Percentiles rank a stretch among this genome's conserved stretches.
Conservation (phyloP, 2,797 vertebrate genomes). For the Linurgus olivaceus region DNA sequence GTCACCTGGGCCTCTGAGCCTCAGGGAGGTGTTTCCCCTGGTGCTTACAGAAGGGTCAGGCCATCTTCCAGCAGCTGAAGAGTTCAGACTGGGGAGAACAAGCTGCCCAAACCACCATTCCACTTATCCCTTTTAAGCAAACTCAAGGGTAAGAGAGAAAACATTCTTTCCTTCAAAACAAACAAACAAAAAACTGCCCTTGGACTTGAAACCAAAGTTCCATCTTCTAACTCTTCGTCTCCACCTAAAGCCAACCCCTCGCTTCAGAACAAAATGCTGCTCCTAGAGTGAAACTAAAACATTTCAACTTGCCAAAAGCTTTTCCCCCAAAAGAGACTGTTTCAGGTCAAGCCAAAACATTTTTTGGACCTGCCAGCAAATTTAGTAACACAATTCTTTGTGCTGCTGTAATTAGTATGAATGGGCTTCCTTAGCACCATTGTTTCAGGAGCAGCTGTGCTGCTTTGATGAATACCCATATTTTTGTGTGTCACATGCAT, state of each 20-base stretch:
- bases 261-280: neutral
- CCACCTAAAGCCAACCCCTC: neutral
- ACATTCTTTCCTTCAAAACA: neutral
- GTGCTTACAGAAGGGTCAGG: neutral
- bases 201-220: neutral
- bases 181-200: neutral
- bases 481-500: slow-evolving; percentile 42
- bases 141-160: neutral
- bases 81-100: neutral
- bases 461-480: slow-evolving; percentile 60
- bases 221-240: neutral
- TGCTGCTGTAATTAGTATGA: slow-evolving; percentile 61
- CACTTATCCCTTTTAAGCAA: neutral
- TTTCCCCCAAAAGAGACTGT: slow-evolving; percentile 35
- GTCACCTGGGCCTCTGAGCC: neutral
- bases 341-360: slow-evolving; percentile 61
- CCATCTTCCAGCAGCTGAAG: neutral
- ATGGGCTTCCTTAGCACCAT: slow-evolving; percentile 53
- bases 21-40: neutral
- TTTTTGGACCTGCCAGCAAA: slow-evolving; percentile 60
- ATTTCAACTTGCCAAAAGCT: slow-evolving; percentile 42
- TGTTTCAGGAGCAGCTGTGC: slow-evolving; percentile 60
- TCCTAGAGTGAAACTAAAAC: neutral
- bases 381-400: slow-evolving; percentile 55
- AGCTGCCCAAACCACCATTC: neutral